Evolutionary conservation across 23 tunicate genomes (phyloP), one percentile per base, ranked within the genome.

Genomic region (Diplosoma virens): DNA sequence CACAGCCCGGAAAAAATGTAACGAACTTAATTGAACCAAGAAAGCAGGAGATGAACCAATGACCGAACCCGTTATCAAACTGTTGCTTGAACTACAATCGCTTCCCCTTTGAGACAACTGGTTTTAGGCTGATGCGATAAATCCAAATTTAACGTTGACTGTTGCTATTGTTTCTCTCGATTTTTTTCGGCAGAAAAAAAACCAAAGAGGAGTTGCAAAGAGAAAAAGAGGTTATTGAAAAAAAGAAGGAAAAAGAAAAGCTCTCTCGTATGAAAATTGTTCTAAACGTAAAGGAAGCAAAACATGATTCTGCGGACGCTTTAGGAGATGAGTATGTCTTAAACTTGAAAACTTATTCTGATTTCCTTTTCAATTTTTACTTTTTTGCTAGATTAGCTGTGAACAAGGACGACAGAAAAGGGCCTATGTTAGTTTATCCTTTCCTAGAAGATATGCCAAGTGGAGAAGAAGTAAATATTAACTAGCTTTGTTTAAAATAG

Each of bases 291-390:
- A 82, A 60, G 17, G 53, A 66, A 28, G 7, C 37, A 24, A 59
- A 77, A 48, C 96, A 89, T 64, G 84, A 86, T 64, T 89, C 96
- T 28, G 87, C 96, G 27, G 96, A 89, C 73, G 96, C 87, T 31
- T 35, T 89, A 33, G 65, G 78, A 2, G 79, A 89, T 26, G 88
- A 89, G 87, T 89, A 64, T 27, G 88, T 69, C 14, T 59, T 11
- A 21, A 46, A 46, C 52, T 46, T 46, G 16, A 46, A 46, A 46
- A 46, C 14, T 46, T 5, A 58, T n/a, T 58, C 6, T 22, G 65
- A n/a, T 7, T 58, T 11, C 25, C 7, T 58, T 58, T 58, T 58
- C 7, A 11, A 23, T 58, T 58, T 5, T 9, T 14, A 41, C 14
- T 14, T 41, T 9, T 61, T 3, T 29, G n/a, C 6, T 29, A 61